A percentile compares a stretch with the other conserved stretches of the same genome.
Evolutionary conservation across 2,113 vertebrate species (phyloP).

Genomic region (Pedionomus torquatus): DNA sequence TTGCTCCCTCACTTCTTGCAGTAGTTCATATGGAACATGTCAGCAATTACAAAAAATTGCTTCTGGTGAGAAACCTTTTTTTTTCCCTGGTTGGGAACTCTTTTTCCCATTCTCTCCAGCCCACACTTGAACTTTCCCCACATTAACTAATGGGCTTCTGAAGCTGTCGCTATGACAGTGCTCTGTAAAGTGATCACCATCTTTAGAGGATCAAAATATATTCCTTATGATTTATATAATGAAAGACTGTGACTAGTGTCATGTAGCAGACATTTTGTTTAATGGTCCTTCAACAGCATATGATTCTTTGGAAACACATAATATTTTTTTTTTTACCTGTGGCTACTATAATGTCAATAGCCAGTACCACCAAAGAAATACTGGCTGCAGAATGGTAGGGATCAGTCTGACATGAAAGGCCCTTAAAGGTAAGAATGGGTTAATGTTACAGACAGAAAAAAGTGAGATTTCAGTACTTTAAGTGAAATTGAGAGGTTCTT

Average conservation of each 20-base stretch:
- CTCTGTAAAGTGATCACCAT: not conserved
- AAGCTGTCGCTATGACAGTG: not conserved
- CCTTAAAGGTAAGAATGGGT: not conserved
- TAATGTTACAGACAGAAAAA: not conserved
- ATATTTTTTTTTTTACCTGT: not conserved
- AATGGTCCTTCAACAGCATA: not conserved
- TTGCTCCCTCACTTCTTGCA: not conserved
- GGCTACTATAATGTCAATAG: not conserved
- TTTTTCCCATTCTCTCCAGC: not conserved
- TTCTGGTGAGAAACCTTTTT: not conserved
- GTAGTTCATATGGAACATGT: not conserved
- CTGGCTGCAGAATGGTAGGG: not conserved
- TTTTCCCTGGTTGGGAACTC: not conserved
- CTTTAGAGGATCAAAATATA: not conserved
- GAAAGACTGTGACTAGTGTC: not conserved
- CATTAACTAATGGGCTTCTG: not conserved
- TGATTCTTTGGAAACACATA: not conserved
- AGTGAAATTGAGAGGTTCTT: conserved; percentile 22
- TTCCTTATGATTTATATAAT: not conserved
- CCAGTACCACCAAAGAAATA: not conserved
- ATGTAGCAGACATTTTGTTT: not conserved
- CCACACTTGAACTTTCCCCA: not conserved
- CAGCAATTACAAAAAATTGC: not conserved
- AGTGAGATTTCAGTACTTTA: not conserved
- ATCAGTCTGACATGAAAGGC: not conserved